Conservation (phyloP, 2,113 vertebrate species). For the Urocitellus parryii region DNA sequence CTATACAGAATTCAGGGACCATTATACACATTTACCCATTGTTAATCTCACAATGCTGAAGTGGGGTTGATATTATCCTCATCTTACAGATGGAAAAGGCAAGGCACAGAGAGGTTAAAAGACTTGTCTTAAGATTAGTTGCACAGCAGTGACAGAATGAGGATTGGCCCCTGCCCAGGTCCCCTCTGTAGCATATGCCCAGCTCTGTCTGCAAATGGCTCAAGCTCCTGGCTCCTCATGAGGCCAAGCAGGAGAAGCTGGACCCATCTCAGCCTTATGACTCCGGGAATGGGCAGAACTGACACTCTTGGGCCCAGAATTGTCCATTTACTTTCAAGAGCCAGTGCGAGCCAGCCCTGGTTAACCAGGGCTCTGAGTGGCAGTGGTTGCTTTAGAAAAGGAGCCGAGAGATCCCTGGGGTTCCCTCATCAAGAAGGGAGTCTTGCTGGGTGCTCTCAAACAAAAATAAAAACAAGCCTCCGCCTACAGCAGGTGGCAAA, state of each 20-base stretch:
- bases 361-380: background rate
- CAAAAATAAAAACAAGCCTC: constrained; percentile 65
- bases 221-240: background rate
- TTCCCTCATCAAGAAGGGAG: constrained; percentile 51
- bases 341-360: background rate
- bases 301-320: background rate
- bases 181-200: background rate
- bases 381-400: background rate
- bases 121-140: background rate
- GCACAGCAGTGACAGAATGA: background rate
- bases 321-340: background rate
- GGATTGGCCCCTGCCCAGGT: background rate
- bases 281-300: background rate
- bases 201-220: background rate
- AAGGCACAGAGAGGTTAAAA: background rate
- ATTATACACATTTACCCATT: rapidly evolving
- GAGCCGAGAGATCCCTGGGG: background rate
- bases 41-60: background rate
- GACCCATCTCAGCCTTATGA: background rate
- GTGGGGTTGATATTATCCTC: background rate
- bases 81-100: background rate
- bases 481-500: constrained; percentile 60
- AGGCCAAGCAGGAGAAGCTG: background rate
- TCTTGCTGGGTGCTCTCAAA: constrained; percentile 43
- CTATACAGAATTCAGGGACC: background rate